Conservation (phyloP, 2,888 invertebrate genomes). For the Noctua janthe region DNA sequence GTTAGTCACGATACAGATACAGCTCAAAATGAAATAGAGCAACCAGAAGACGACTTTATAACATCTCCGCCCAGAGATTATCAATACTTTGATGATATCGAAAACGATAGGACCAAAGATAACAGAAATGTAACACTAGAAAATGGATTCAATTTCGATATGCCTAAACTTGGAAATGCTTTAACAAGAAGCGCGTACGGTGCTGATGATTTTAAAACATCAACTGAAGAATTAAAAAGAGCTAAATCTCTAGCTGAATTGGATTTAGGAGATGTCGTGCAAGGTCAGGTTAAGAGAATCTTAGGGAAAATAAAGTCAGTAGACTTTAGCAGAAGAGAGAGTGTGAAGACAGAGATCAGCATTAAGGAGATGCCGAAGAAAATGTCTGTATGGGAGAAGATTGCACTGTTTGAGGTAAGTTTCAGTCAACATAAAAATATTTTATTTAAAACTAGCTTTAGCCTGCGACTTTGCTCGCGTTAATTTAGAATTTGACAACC, state of each 20-base stretch:
- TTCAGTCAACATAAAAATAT: neutral
- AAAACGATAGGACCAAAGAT: neutral
- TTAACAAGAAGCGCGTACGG: slow-evolving; percentile 44
- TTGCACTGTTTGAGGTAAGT: slow-evolving; percentile 84
- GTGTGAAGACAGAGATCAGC: slow-evolving; percentile 73
- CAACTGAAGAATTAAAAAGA: slow-evolving; percentile 66
- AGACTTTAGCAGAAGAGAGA: slow-evolving; percentile 65
- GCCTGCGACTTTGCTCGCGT: too few relatives aligned
- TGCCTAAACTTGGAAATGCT: slow-evolving; percentile 2
- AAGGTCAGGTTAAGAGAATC: slow-evolving; percentile 78
- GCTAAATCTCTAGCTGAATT: slow-evolving; percentile 79
- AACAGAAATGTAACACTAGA: slow-evolving; percentile 9
- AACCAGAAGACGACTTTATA: neutral
- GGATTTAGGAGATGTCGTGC: slow-evolving; percentile 76
- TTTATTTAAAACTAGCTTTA: too few relatives aligned
- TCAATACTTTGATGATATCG: neutral
- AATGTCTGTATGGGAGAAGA: slow-evolving; percentile 81
- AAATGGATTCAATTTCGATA: slow-evolving; percentile 29
- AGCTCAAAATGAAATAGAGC: slow-evolving; percentile 9
- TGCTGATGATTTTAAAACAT: slow-evolving; percentile 27
- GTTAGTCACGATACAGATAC: neutral
- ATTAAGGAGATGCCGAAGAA: slow-evolving; percentile 78
- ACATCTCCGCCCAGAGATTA: slow-evolving; percentile 1
- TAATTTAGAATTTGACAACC: too few relatives aligned
- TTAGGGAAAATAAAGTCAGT: slow-evolving; percentile 79